Evolutionary conservation across 2,888 invertebrate species (phyloP), one percentile per base, ranked within the genome.

Genomic region (Molanna angustata): DNA sequence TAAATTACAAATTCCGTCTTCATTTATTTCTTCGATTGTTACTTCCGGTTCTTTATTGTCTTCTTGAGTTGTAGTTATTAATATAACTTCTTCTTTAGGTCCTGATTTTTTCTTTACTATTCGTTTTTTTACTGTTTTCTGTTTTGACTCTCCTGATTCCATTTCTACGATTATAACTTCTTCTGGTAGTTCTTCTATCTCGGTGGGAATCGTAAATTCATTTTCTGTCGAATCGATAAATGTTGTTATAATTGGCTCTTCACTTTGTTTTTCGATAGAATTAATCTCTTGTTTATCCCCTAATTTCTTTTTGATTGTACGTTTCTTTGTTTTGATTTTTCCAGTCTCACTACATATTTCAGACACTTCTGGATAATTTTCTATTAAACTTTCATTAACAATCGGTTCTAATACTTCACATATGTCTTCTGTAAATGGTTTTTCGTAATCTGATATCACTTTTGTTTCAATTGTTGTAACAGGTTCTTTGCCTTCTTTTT

Each of bases 251-350:
- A n/a, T n/a, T n/a, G n/a, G n/a, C n/a, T n/a, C n/a, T n/a, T n/a
- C n/a, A n/a, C n/a, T n/a, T n/a, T n/a, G n/a, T 11, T 45, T 45
- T 9, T 27, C 44, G 13, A 33, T 4, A 4, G 4, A 4, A 2
- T 14, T 31, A n/a, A 31, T 7, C n/a, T 17, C 32, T 14, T 31
- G 65, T 61, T 67, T 68, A 37, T 64, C 57, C 52, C 66, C 69
- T 40, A 68, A 62, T 52, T 69, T 65, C 60, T 76, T 76, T 58
- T 74, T 75, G n/a, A 79, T 74, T 2, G 70, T 64, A 49, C 71
- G 69, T n/a, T 72, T 76, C 54, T 68, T 73, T 2, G 72, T 67
- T 22, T 69, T 66, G 65, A 47, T 72, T 66, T 64, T 72, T 65
- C 54, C 72, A 66, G 73, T 75, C 64, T 78, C 76, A 63, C 65